Conservation (phyloP, 2,113 vertebrate genomes). For the Morone saxatilis region DNA sequence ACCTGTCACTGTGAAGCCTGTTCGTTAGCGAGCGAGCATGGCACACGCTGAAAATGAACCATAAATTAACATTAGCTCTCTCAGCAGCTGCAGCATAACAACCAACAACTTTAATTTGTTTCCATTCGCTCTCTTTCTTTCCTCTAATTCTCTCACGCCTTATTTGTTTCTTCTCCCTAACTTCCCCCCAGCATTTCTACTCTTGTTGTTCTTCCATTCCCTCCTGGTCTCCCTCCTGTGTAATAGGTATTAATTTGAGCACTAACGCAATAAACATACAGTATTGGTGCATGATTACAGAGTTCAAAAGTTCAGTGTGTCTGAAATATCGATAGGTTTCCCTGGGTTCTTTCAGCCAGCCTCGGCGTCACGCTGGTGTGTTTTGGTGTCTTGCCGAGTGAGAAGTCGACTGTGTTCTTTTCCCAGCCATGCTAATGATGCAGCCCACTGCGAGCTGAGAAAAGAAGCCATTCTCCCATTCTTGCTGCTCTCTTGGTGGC, state of each 20-base stretch:
- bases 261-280: not conserved
- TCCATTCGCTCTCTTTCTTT: not conserved
- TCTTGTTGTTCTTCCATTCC: not conserved
- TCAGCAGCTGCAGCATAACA: constrained; percentile 14
- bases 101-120: constrained; percentile 16
- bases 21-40: constrained; percentile 29
- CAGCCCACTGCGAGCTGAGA: constrained; percentile 27
- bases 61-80: constrained; percentile 50
- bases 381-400: constrained; percentile 28
- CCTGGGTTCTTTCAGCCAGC: not conserved
- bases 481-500: constrained; percentile 1
- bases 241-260: constrained; percentile 2
- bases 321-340: constrained; percentile 4
- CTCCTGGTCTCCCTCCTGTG: not conserved
- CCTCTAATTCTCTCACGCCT: not conserved
- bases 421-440: constrained; percentile 44
- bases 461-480: not conserved
- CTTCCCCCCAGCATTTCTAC: not conserved
- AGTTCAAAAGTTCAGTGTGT: constrained; percentile 55
- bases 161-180: not conserved
- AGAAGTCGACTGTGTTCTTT: constrained; percentile 41
- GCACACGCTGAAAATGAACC: constrained; percentile 23
- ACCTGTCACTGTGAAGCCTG: constrained; percentile 57
- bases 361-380: constrained; percentile 8
- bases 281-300: constrained; percentile 14